A percentile compares a stretch with the other conserved stretches of the same genome.
phyloP scores from a whole-genome alignment of 2,888 invertebrate species.

The Rhamnusium bicolor region DNA sequence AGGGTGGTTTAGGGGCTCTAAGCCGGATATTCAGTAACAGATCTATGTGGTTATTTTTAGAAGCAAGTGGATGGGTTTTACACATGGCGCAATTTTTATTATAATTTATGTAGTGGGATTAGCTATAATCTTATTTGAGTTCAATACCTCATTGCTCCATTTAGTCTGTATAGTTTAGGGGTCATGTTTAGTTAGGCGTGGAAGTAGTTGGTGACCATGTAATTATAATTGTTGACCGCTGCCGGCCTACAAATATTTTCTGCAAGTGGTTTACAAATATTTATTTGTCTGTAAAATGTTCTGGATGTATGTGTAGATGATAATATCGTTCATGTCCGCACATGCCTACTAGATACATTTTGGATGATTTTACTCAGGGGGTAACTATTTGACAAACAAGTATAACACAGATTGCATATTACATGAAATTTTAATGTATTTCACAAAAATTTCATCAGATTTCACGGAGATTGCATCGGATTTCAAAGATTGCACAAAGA shows the following conservation, averaged over 20 bases:
- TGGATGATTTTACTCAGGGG: too few relatives aligned
- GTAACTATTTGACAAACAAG: too few relatives aligned
- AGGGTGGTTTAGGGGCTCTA: slow-evolving; percentile 29
- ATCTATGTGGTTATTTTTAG: slow-evolving; percentile 25
- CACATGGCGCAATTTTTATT: slow-evolving; percentile 19
- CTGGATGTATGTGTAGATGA: too few relatives aligned
- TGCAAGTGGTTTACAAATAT: background rate
- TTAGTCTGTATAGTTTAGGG: background rate
- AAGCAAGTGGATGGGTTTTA: slow-evolving; percentile 20
- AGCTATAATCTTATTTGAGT: background rate
- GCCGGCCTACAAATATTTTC: background rate
- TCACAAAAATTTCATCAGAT: too few relatives aligned
- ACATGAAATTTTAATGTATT: too few relatives aligned
- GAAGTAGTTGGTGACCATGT: background rate
- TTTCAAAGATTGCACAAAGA: too few relatives aligned
- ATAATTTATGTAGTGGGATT: slow-evolving; percentile 4
- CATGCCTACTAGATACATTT: too few relatives aligned
- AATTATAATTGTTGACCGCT: background rate
- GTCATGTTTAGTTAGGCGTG: background rate
- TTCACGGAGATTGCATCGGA: too few relatives aligned
- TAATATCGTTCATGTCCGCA: too few relatives aligned
- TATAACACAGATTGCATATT: too few relatives aligned
- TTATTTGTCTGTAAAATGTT: too few relatives aligned
- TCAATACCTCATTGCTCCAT: slow-evolving; percentile 6
- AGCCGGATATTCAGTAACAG: slow-evolving; percentile 27